Evolutionary conservation across 2,113 vertebrate species (phyloP), one percentile per base, ranked within the genome.

Genomic region (Cairina moschata): DNA sequence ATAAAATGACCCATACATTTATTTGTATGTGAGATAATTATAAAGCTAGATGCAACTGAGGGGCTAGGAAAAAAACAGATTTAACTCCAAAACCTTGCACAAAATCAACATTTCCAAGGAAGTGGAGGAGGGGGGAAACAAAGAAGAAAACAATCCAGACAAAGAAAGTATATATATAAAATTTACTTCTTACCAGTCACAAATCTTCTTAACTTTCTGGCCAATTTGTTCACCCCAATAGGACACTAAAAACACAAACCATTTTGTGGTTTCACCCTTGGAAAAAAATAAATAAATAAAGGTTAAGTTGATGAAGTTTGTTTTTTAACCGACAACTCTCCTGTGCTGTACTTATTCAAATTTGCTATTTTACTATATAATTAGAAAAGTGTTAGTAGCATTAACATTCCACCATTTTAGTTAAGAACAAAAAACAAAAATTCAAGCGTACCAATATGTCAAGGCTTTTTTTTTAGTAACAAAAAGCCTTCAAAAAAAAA

Each of bases 151-250:
- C 15, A 90, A 56, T 2, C 7, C 36, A 31, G 9, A 4, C 65
- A 9, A n/a, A n/a, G n/a, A n/a, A n/a, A n/a, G n/a, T n/a, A 36
- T 15, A 32, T 14, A 1, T 17, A 50, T n/a, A 34, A 15, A 17
- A 46, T 85, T 71, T 50, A 46, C 46, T 93, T 67, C 98, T 99
- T 98, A 99, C 99, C 99, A 99, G 63, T 99, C 99, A 92, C 99
- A 99, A 63, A 99, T 99, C 98, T 99, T 99, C 98, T 99, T 99
- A 29, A 99, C 99, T 97, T 99, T 99, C 95, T 99, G 99, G 52
- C 99, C 99, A 25, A 99, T 99, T 94, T 99, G 99, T 32, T 99
- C 99, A 58, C 99, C 99, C 99, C 99, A 99, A 67, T 99, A 99
- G 46, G 99, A 99, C 71, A 99, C 98, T 56, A 99, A 97, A 95